Evolutionary conservation across 2,113 vertebrate genomes (phyloP).

Genomic region (Stigmatopora argus): DNA sequence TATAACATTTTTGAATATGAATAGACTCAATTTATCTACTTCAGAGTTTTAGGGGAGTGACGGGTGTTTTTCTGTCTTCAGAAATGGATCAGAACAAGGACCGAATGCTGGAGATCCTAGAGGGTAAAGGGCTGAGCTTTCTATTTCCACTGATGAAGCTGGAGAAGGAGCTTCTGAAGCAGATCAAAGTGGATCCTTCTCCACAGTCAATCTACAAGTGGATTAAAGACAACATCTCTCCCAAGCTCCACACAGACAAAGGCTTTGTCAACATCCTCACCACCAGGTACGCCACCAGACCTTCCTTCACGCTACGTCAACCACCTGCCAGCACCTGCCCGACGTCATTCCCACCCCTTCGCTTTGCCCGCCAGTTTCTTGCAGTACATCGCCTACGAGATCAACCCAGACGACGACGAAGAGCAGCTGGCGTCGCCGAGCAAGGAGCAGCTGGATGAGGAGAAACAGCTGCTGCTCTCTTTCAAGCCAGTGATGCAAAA

Average conservation of each 20-base stretch:
- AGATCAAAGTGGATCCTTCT: slow-evolving; percentile 93
- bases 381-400: slow-evolving; percentile 94
- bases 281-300: slow-evolving; percentile 77
- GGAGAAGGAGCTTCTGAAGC: slow-evolving; percentile 95
- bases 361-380: slow-evolving; percentile 77
- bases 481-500: slow-evolving; percentile 99
- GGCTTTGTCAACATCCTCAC: slow-evolving; percentile 99
- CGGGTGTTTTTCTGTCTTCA: slow-evolving; percentile 33
- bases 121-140: slow-evolving; percentile 95
- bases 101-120: slow-evolving; percentile 95
- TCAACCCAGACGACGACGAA: slow-evolving; percentile 80
- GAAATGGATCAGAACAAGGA: slow-evolving; percentile 99
- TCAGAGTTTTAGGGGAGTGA: not conserved
- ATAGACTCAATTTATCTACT: no score
- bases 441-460: slow-evolving; percentile 92
- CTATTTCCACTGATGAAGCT: slow-evolving; percentile 96
- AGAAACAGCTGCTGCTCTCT: slow-evolving; percentile 88
- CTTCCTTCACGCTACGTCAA: not conserved
- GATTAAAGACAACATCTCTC: slow-evolving; percentile 99
- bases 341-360: not conserved
- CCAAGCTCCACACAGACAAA: slow-evolving; percentile 95
- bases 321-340: no score
- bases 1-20: no score
- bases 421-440: slow-evolving; percentile 85
- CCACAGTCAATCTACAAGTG: slow-evolving; percentile 98